These are phyloP conservation scores for Hemicentrotus pulcherrimus DNA, from an alignment of 35 echinoderm and acorn worm species.

Conservation along the genomic window DNA sequence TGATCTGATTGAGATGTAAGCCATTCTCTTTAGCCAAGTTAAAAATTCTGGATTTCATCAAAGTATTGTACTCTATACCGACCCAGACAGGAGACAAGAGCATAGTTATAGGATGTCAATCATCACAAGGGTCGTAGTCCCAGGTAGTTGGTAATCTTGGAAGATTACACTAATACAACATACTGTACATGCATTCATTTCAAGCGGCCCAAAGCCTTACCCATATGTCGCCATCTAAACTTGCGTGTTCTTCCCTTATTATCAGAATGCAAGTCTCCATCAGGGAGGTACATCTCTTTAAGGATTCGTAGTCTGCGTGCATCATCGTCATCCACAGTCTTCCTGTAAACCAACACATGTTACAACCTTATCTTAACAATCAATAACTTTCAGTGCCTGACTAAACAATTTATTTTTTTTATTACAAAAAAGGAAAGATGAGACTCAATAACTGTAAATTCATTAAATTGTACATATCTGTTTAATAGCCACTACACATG, in stretches of 20 bases:
- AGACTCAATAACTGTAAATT: no score
- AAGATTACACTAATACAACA: neutral
- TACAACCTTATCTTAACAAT: neutral
- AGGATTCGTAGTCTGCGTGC: constrained; percentile 75
- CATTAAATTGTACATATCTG: no score
- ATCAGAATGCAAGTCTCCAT: constrained; percentile 87
- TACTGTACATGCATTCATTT: neutral
- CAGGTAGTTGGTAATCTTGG: neutral
- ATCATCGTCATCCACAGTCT: constrained; percentile 92
- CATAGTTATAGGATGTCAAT: neutral
- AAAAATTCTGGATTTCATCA: no score
- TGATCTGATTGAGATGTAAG: no score
- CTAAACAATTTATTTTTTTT: no score
- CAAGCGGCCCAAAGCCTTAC: constrained; percentile 11
- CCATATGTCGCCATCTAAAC: constrained; percentile 87
- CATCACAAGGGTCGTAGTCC: neutral
- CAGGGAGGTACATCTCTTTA: constrained; percentile 89
- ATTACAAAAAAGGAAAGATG: no score
- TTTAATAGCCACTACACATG: no score
- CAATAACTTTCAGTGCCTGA: no score
- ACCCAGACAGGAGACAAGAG: no score
- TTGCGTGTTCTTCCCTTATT: constrained; percentile 73
- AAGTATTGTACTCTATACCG: no score
- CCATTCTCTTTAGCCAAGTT: no score
- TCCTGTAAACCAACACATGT: constrained; percentile 59